Evolutionary conservation across 2,888 invertebrate species (phyloP), one percentile per base, ranked within the genome.

Genomic region (Diaphora mendica): DNA sequence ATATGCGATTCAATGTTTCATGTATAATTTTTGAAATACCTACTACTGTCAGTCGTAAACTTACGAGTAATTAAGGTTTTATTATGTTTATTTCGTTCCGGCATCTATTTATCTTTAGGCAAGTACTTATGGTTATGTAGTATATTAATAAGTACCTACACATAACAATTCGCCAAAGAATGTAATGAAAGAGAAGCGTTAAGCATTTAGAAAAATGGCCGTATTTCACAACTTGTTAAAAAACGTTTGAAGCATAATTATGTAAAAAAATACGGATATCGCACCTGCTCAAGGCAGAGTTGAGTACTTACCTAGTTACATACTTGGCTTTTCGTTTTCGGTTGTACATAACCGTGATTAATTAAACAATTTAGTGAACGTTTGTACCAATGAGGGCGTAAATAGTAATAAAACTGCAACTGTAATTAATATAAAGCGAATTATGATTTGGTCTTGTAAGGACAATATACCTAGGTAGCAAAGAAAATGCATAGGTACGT

Each of bases 261-360:
- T 42, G 8, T 13, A 26, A 35, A 69, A 39, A 59, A 59, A 44
- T 55, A 30, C 71, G 71, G 59, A 71, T 48, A 66, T 71, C 55
- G 42, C 59, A 67, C 67, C 30, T 67, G 65, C 42, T 59, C 66
- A 71, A 71, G 67, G 66, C 66, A 30, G 66, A 20, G 11, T 35
- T 51, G 51, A 51, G 23, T 23, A 51, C 23, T 2, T 23, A 51
- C 51, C 4, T 51, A 51, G 17, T 51, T 51, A 48, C 20, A 7
- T 23, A 7, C 15, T 44, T 44, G 44, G 20, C 20, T 48, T 55
- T 55, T 55, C 51, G 51, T 48, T 55, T 55, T 55, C 51, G 51
- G 15, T 39, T 23, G 5, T n/a, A 26, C 3, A 8, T 59, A n/a
- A n/a, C 35, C 33, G 23, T 35, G 0, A 26, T 0, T 30, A 26